Conservation (phyloP, 1,140 invertebrate genomes). For the Colletes gigas region DNA sequence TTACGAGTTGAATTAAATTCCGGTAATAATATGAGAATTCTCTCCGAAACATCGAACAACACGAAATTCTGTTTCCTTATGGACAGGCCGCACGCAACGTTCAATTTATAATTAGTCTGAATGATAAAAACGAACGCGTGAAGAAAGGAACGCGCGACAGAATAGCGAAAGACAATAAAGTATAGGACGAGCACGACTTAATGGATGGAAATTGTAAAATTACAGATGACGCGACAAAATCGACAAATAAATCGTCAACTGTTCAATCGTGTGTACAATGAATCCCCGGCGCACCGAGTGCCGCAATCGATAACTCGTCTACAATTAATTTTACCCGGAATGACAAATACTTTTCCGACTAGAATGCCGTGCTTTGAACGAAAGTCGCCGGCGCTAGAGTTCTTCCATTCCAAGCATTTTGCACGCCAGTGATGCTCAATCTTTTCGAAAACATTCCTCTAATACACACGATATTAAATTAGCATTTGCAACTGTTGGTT, state of each 20-base stretch:
- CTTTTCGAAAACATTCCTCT: not conserved
- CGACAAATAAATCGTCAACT: constrained; percentile 35
- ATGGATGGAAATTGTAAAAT: constrained; percentile 1
- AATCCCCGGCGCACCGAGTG: constrained; percentile 39
- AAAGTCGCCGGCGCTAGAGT: constrained; percentile 9
- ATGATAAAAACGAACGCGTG: too few relatives aligned
- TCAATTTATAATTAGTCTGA: too few relatives aligned
- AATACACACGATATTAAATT: too few relatives aligned
- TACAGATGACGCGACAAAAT: constrained; percentile 18
- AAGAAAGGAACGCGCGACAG: too few relatives aligned
- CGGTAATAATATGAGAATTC: too few relatives aligned
- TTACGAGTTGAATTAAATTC: not conserved
- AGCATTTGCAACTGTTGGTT: too few relatives aligned
- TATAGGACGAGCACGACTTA: not conserved
- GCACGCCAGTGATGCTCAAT: not conserved
- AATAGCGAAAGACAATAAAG: not conserved
- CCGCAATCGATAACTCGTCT: constrained; percentile 59
- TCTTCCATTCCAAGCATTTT: not conserved
- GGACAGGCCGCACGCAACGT: too few relatives aligned
- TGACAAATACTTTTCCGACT: constrained; percentile 48
- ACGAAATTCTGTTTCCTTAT: too few relatives aligned
- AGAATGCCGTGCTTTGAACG: not conserved
- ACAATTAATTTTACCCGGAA: constrained; percentile 56
- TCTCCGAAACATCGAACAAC: too few relatives aligned
- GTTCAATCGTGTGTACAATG: constrained; percentile 47